Base-by-base conservation (phyloP, 2,888 invertebrate genomes). In the Zaprionus lineosus region DNA sequence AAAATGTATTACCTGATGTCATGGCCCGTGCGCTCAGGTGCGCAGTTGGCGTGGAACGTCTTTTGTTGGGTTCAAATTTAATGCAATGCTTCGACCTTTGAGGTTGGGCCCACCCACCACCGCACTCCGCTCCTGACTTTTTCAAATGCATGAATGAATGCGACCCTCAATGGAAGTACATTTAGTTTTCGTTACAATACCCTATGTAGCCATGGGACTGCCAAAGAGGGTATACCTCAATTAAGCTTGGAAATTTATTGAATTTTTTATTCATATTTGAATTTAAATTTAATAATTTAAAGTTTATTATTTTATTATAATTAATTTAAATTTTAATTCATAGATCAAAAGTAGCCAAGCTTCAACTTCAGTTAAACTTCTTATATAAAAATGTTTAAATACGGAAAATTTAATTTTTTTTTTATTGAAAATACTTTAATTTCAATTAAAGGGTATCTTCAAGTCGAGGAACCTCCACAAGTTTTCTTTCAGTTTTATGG, bases 61-160 rank as follows among this genome's bases (percentile, higher is more conserved):
- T 19, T 3, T 0, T 2, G 2, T 6, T 15, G n/a, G 8, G 19
- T 19, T 19, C 3, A 5, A 19, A 19, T 19, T 4, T 24, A 2
- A 24, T 24, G 24, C 24, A 7, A n/a, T n/a, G n/a, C n/a, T n/a
- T n/a, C n/a, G n/a, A n/a, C n/a, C n/a, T n/a, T n/a, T n/a, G n/a
- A n/a, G n/a, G n/a, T n/a, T n/a, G 11, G 15, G 12, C 19, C 2
- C 19, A 4, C 2, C 31, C 11, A 1, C 3, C 2, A 18, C 5
- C 18, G 26, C n/a, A 36, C n/a, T 29, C 16, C 48, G 18, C 7
- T 34, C 39, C 29, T 51, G 43, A 5, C 8, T 36, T 8, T 18
- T 21, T 40, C 9, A 33, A 31, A 33, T 21, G 16, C 47, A 44
- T 64, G 43, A 48, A 67, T 70, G 57, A 52, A 47, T 28, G 16